Evolutionary conservation across 2,113 vertebrate species (phyloP).

Genomic region (Calidris pugnax): DNA sequence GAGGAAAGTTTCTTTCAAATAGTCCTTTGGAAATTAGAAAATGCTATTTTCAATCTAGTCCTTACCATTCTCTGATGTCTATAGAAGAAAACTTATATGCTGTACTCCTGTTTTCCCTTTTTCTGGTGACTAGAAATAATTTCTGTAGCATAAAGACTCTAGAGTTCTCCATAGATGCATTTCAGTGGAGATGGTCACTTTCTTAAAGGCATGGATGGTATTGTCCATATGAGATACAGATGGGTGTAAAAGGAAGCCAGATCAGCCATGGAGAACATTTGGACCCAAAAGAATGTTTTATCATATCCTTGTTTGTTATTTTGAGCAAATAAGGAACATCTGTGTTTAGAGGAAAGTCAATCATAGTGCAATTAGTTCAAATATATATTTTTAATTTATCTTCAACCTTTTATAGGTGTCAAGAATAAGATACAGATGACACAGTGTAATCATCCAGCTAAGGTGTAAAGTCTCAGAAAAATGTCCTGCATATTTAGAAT

Average conservation of each 20-base stretch:
- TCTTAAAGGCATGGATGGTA: background rate
- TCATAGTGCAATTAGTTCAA: background rate
- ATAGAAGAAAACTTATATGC: background rate
- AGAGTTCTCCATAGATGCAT: background rate
- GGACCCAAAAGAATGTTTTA: background rate
- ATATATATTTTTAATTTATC: background rate
- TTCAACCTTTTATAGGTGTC: background rate
- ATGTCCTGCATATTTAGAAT: background rate
- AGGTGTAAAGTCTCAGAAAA: background rate
- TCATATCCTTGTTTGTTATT: background rate
- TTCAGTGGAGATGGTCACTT: background rate
- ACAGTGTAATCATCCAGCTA: background rate
- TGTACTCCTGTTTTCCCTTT: background rate
- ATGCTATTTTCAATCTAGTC: background rate
- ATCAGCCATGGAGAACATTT: background rate
- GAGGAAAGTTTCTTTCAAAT: constrained; percentile 6
- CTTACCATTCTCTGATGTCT: background rate
- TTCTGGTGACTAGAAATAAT: background rate
- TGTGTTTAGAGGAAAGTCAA: background rate
- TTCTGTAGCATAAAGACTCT: background rate
- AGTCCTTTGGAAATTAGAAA: constrained; percentile 5
- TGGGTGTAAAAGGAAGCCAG: background rate
- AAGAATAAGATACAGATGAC: background rate
- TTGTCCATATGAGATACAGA: background rate
- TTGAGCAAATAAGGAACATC: background rate